Evolutionary conservation across 2,113 vertebrate species (phyloP).

Genomic region (Aptenodytes patagonicus): DNA sequence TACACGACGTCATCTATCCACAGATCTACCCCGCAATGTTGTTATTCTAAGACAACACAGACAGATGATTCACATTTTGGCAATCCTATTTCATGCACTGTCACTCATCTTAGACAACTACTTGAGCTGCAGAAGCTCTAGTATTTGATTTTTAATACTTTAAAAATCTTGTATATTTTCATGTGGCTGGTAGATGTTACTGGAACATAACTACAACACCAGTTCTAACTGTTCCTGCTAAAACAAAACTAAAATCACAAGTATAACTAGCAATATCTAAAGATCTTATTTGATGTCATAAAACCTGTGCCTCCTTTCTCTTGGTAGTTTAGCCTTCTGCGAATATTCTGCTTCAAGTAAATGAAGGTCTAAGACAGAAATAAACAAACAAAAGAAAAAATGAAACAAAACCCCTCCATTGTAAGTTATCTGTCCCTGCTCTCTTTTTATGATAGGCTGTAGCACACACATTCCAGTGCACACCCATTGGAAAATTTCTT

Average conservation of each 20-base stretch:
- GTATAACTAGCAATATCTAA: background rate
- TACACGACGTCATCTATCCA: background rate
- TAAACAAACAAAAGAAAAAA: background rate
- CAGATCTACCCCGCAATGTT: background rate
- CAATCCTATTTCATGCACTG: constrained; percentile 7
- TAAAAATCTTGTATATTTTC: background rate
- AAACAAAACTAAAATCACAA: background rate
- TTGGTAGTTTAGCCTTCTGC: background rate
- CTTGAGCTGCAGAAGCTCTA: background rate
- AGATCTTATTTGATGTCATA: background rate
- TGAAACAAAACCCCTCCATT: accelerated
- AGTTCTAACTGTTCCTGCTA: background rate
- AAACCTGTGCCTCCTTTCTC: background rate
- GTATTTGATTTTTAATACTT: background rate
- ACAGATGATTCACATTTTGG: constrained; percentile 9
- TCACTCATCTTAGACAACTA: background rate
- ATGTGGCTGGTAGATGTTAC: background rate
- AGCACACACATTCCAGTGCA: background rate
- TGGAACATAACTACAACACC: background rate
- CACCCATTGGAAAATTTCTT: background rate
- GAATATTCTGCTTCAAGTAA: background rate
- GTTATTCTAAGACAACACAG: background rate
- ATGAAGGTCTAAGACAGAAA: background rate
- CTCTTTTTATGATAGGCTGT: background rate
- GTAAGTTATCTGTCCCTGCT: background rate